Evolutionary conservation across 2,797 vertebrate genomes (phyloP).

Genomic region (Agapornis canus): DNA sequence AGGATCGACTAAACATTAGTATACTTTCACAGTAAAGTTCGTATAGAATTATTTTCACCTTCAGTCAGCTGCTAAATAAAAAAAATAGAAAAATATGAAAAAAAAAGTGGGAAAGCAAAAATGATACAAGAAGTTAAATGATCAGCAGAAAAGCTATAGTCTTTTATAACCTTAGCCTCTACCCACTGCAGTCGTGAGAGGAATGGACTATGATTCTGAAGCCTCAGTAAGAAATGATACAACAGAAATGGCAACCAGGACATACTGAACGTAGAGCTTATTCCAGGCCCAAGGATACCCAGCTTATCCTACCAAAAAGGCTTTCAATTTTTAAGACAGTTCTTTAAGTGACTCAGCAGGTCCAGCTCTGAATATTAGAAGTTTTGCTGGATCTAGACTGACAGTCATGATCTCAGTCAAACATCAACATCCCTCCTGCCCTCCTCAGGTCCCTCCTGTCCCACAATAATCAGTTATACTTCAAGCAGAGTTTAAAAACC

Average conservation of each 20-base stretch:
- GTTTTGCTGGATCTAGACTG: background rate
- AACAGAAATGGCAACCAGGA: background rate
- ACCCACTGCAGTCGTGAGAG: background rate
- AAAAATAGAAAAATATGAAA: background rate
- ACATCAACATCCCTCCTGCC: background rate
- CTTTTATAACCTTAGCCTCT: background rate
- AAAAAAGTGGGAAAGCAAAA: background rate
- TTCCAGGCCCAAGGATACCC: background rate
- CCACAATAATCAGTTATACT: background rate
- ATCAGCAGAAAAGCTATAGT: background rate
- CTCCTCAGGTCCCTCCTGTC: background rate
- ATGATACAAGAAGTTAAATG: background rate
- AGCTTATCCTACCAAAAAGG: background rate
- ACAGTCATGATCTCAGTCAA: background rate
- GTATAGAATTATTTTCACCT: background rate
- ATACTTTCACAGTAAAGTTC: background rate
- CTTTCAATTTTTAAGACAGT: background rate
- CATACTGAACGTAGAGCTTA: background rate
- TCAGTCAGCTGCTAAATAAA: background rate
- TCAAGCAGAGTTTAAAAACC: background rate
- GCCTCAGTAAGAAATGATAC: background rate
- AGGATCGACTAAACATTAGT: background rate
- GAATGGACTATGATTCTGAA: background rate
- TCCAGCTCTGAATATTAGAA: background rate
- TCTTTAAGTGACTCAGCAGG: background rate